phyloP scores from a whole-genome alignment of 2,797 vertebrate genomes.

The Muscicapa striata region DNA sequence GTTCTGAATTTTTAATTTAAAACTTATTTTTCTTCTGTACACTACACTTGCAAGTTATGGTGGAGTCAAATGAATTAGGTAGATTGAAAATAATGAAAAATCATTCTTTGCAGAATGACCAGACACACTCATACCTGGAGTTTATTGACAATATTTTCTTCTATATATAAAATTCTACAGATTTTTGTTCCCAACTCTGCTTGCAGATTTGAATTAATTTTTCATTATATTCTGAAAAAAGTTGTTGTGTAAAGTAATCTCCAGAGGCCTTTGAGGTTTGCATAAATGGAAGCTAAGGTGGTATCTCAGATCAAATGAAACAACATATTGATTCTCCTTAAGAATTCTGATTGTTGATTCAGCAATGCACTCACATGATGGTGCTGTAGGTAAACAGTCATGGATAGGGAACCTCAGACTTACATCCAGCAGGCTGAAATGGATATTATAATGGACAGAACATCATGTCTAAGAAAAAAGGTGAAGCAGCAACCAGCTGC shows the following conservation, averaged over 20 bases:
- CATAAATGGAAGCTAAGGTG: constrained; percentile 30
- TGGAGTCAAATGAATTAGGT: not conserved
- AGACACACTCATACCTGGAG: not conserved
- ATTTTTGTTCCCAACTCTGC: not conserved
- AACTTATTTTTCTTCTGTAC: not conserved
- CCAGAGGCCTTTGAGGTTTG: constrained; percentile 9
- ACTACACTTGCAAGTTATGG: not conserved
- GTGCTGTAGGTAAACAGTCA: not conserved
- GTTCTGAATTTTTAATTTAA: not conserved
- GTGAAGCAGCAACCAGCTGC: not conserved
- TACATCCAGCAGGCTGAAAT: not conserved
- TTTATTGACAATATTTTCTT: not conserved
- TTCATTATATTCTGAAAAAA: constrained; percentile 15
- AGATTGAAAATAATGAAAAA: not conserved
- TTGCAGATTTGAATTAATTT: constrained; percentile 39
- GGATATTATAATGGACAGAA: not conserved
- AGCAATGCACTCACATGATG: not conserved
- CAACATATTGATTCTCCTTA: constrained; percentile 44
- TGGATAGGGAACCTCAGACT: not conserved
- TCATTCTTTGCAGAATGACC: not conserved
- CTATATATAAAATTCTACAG: not conserved
- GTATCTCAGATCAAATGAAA: constrained; percentile 40
- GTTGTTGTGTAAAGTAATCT: constrained; percentile 25
- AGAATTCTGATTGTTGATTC: constrained; percentile 27
- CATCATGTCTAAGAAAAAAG: not conserved